These are phyloP conservation scores for Genyomyrus donnyi DNA, from an alignment of 2,113 vertebrate species.

Conservation along the genomic window DNA sequence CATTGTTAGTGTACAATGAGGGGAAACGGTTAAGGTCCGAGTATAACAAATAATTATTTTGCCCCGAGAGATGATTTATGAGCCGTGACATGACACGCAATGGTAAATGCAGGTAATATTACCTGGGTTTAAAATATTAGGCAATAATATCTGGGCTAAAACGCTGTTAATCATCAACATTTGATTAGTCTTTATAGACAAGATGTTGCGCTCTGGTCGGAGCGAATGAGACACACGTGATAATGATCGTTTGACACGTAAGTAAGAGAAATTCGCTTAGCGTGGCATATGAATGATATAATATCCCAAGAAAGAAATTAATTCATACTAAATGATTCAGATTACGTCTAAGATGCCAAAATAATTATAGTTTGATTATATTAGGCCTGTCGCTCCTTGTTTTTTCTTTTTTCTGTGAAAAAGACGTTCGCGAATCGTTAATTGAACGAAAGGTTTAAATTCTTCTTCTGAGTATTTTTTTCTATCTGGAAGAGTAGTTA, in stretches of 20 bases:
- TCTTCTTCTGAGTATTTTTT: neutral
- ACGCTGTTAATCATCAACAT: conserved; percentile 83
- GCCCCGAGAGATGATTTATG: conserved; percentile 78
- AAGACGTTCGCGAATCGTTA: neutral
- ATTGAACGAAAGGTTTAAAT: neutral
- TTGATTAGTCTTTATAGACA: conserved; percentile 69
- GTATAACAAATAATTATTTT: conserved; percentile 68
- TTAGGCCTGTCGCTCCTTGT: neutral
- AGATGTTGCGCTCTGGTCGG: conserved; percentile 62
- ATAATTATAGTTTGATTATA: neutral
- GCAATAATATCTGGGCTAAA: conserved; percentile 71
- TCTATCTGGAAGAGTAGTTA: neutral
- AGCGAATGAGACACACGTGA: conserved; percentile 45
- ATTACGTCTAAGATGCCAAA: neutral
- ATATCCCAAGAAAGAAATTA: neutral
- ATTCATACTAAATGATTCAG: neutral
- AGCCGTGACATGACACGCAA: conserved; percentile 69
- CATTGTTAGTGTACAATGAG: conserved; percentile 52
- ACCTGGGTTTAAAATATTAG: conserved; percentile 69
- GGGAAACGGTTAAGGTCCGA: conserved; percentile 65
- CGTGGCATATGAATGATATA: neutral
- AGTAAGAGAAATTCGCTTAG: neutral
- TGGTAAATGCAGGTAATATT: conserved; percentile 76
- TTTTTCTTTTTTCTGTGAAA: neutral
- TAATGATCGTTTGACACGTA: conserved; percentile 54